Evolutionary conservation across 2,888 invertebrate genomes (phyloP).

Genomic region (Psylliodes chrysocephalus): DNA sequence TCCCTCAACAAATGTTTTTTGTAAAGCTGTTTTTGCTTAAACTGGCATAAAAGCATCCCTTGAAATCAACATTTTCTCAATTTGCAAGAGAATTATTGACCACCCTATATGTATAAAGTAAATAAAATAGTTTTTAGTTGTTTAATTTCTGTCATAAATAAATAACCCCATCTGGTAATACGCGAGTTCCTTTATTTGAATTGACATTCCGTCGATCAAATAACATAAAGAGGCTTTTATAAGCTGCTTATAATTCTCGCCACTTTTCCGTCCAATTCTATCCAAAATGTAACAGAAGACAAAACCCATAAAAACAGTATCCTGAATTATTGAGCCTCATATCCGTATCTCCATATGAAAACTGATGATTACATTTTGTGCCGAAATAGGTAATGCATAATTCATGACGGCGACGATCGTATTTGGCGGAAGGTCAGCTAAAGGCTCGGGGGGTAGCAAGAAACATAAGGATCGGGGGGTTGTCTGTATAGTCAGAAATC

Average conservation of each 20-base stretch:
- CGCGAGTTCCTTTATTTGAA: too few species aligned
- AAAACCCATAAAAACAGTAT: slow-evolving; percentile 33
- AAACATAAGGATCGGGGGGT: slow-evolving; percentile 3
- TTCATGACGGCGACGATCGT: slow-evolving; percentile 52
- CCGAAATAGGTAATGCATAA: slow-evolving; percentile 57
- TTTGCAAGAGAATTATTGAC: too few species aligned
- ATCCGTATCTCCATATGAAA: slow-evolving; percentile 41
- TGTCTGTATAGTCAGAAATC: slow-evolving; percentile 58
- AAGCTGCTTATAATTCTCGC: neutral
- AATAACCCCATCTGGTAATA: too few species aligned
- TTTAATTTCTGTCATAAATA: too few species aligned
- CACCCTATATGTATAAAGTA: too few species aligned
- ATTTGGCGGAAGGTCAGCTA: slow-evolving; percentile 57
- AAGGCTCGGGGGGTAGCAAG: slow-evolving; percentile 47
- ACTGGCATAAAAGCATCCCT: too few species aligned
- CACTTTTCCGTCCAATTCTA: slow-evolving; percentile 17
- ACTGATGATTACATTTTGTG: slow-evolving; percentile 46
- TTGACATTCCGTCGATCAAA: neutral
- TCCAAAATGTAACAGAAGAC: slow-evolving; percentile 23
- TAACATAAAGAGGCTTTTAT: neutral
- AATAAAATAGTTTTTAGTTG: too few species aligned
- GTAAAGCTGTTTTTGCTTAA: too few species aligned
- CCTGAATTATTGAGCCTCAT: slow-evolving; percentile 32
- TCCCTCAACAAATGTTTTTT: too few species aligned
- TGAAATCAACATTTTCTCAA: too few species aligned